Conservation (phyloP, 2,888 invertebrate genomes). For the Nomada fabriciana region DNA sequence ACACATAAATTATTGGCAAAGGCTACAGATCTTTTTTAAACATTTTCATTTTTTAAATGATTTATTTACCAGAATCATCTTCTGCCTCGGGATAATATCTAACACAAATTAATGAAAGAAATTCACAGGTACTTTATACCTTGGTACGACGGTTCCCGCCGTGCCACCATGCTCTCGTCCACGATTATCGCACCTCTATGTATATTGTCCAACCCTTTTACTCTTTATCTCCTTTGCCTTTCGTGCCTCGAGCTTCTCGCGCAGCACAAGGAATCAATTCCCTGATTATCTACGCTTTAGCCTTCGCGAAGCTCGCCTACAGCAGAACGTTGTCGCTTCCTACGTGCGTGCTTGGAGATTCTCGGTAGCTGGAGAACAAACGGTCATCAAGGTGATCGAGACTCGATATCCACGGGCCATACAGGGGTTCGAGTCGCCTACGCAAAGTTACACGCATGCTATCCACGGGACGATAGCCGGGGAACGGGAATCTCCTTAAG, state of each 20-base stretch:
- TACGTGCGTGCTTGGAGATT: slow-evolving; percentile 47
- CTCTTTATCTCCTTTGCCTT: slow-evolving; percentile 26
- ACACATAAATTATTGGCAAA: not conserved
- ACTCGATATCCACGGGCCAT: slow-evolving; percentile 26
- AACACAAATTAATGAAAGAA: not conserved
- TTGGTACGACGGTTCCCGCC: slow-evolving; percentile 4
- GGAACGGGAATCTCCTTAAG: slow-evolving; percentile 46
- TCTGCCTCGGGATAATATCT: too few relatives aligned
- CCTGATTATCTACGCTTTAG: slow-evolving; percentile 66
- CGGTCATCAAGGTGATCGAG: slow-evolving; percentile 45
- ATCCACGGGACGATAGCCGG: slow-evolving; percentile 54
- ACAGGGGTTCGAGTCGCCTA: slow-evolving; percentile 46
- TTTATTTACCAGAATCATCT: too few relatives aligned
- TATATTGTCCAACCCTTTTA: slow-evolving; percentile 24
- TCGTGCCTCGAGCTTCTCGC: not conserved
- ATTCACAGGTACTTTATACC: not conserved
- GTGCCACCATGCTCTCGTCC: slow-evolving; percentile 27
- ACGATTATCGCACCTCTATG: slow-evolving; percentile 50
- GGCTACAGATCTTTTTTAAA: too few relatives aligned
- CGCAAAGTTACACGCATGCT: slow-evolving; percentile 43
- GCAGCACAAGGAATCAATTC: slow-evolving; percentile 47
- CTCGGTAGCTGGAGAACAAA: slow-evolving; percentile 55
- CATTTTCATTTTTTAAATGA: too few relatives aligned
- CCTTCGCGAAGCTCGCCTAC: slow-evolving; percentile 58
- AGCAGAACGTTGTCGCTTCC: slow-evolving; percentile 40